Evolutionary conservation across 1,140 invertebrate species (phyloP).

Genomic region (Drosophila parvula): DNA sequence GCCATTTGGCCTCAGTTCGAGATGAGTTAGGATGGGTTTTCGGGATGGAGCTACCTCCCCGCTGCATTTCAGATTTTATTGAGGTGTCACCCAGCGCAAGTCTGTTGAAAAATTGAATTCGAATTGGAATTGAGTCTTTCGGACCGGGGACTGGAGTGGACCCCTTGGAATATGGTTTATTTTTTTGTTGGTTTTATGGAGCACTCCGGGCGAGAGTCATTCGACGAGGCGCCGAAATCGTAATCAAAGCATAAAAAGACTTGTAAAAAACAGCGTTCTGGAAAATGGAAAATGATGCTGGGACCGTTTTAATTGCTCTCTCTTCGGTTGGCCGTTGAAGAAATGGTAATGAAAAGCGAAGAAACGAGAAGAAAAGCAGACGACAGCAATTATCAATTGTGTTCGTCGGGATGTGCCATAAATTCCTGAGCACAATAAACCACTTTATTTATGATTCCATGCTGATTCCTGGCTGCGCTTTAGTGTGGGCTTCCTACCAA

Average conservation of each 20-base stretch:
- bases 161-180: slow-evolving; percentile 31
- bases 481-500: slow-evolving; percentile 41
- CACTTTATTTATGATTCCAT: slow-evolving; percentile 72
- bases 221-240: slow-evolving; percentile 73
- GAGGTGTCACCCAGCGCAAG: slow-evolving; percentile 72
- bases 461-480: slow-evolving; percentile 46
- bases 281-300: slow-evolving; percentile 52
- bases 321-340: not conserved
- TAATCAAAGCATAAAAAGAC: slow-evolving; percentile 76
- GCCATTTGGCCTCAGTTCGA: slow-evolving; percentile 14
- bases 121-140: slow-evolving; percentile 74
- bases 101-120: slow-evolving; percentile 77
- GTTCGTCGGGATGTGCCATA: slow-evolving; percentile 57
- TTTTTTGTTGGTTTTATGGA: slow-evolving; percentile 71
- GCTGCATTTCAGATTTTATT: slow-evolving; percentile 67
- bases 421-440: slow-evolving; percentile 73
- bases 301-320: slow-evolving; percentile 72
- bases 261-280: slow-evolving; percentile 52
- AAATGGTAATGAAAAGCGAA: slow-evolving; percentile 20
- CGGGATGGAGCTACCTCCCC: slow-evolving; percentile 34
- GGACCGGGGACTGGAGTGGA: slow-evolving; percentile 12
- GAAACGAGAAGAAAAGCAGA: slow-evolving; percentile 54
- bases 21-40: slow-evolving; percentile 19
- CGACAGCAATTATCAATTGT: slow-evolving; percentile 80
- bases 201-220: slow-evolving; percentile 50